phyloP scores from a whole-genome alignment of 2,113 vertebrate genomes.

The Thalassoma bifasciatum region DNA sequence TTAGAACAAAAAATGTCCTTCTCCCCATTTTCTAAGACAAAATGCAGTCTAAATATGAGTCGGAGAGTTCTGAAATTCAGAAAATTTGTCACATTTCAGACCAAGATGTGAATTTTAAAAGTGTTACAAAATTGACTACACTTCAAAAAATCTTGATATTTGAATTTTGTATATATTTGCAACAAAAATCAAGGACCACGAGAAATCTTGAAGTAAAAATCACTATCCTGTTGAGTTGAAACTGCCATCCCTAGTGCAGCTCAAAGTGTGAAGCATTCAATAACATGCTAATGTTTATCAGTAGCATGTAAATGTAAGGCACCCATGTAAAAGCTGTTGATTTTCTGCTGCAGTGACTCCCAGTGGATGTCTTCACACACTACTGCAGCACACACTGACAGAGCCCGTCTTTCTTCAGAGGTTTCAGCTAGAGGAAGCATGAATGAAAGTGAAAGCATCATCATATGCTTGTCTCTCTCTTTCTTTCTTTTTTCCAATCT shows the following conservation, averaged over 20 bases:
- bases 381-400: neutral
- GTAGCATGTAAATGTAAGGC: neutral
- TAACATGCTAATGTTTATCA: slow-evolving; percentile 6
- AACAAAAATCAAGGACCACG: no score
- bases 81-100: no score
- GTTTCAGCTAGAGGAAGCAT: slow-evolving; percentile 1
- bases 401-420: slow-evolving; percentile 1
- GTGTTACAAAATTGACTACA: no score
- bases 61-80: no score
- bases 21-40: no score
- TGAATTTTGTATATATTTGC: no score
- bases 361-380: slow-evolving; percentile 1
- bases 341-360: neutral
- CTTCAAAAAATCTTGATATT: no score
- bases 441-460: slow-evolving; percentile 27
- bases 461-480: neutral
- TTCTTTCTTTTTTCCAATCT: neutral
- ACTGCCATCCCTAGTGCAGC: neutral
- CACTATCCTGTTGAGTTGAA: neutral
- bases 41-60: no score
- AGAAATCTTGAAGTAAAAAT: neutral
- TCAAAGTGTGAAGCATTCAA: neutral
- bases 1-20: no score
- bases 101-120: no score
- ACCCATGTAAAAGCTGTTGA: neutral